Conservation (phyloP, 2,113 vertebrate species). For the Dasyornis broadbenti region DNA sequence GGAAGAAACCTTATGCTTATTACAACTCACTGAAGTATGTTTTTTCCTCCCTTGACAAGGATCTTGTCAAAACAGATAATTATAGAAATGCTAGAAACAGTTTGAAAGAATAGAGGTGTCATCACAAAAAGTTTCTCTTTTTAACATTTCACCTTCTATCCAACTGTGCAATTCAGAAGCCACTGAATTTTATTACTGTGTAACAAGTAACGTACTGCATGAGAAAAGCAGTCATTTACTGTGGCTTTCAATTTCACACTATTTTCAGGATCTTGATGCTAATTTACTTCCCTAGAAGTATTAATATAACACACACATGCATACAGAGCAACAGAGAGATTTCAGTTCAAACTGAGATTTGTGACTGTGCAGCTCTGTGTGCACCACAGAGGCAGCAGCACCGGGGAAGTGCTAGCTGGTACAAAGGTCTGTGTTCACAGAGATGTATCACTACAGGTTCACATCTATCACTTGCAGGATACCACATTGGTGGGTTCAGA, state of each 20-base stretch:
- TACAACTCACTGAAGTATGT: conserved; percentile 24
- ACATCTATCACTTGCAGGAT: not conserved
- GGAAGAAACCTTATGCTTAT: conserved; percentile 16
- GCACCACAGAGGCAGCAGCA: not conserved
- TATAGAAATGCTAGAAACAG: conserved; percentile 56
- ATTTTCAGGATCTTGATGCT: conserved; percentile 1
- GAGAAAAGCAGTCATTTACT: conserved; percentile 28
- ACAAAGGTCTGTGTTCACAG: not conserved
- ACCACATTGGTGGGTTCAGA: not conserved
- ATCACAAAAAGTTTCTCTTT: conserved; percentile 48
- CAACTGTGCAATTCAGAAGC: conserved; percentile 49
- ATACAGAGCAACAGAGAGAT: not conserved
- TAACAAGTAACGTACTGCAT: conserved; percentile 17
- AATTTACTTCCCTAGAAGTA: not conserved
- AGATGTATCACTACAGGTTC: not conserved
- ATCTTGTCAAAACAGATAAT: conserved; percentile 59
- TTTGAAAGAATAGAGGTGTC: conserved; percentile 37
- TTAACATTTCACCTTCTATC: conserved; percentile 44
- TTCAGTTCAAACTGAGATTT: not conserved
- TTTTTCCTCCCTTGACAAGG: conserved; percentile 21
- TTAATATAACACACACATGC: not conserved
- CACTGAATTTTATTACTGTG: conserved; percentile 16
- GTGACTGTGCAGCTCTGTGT: not conserved
- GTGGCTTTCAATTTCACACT: not conserved
- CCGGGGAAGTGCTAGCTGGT: not conserved